These are phyloP conservation scores for Cottus gobio DNA, from an alignment of 2,113 vertebrate genomes.

Conservation along the genomic window DNA sequence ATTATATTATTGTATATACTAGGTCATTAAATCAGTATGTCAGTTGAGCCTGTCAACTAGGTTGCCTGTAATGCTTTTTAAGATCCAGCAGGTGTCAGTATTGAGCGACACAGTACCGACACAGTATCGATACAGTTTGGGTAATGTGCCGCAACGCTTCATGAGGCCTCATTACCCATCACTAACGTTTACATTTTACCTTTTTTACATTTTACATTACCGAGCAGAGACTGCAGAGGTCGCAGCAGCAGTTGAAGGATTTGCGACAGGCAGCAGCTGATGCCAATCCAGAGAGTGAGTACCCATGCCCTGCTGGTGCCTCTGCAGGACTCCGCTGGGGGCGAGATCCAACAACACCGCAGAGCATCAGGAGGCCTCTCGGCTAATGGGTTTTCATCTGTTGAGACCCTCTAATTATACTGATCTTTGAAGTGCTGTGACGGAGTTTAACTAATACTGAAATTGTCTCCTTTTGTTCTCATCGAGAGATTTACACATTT, in stretches of 20 bases:
- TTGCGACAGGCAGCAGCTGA: slow-evolving; percentile 91
- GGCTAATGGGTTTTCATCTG: slow-evolving; percentile 59
- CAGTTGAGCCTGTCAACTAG: too few relatives aligned
- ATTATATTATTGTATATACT: too few relatives aligned
- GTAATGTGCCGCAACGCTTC: too few relatives aligned
- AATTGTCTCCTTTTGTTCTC: slow-evolving; percentile 42
- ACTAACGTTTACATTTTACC: too few relatives aligned
- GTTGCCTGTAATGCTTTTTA: too few relatives aligned
- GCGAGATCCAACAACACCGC: slow-evolving; percentile 45
- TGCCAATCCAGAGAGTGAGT: slow-evolving; percentile 97
- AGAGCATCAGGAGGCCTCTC: slow-evolving; percentile 18
- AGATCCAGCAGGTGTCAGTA: too few relatives aligned
- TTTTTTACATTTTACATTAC: too few relatives aligned
- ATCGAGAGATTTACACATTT: slow-evolving; percentile 67
- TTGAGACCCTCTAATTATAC: slow-evolving; percentile 57
- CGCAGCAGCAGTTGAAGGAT: slow-evolving; percentile 92
- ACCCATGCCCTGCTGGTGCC: slow-evolving; percentile 16
- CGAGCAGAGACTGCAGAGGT: slow-evolving; percentile 92
- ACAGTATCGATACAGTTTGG: too few relatives aligned
- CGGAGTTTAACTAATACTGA: slow-evolving; percentile 42
- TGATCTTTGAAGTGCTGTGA: slow-evolving; percentile 62
- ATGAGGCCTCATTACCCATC: too few relatives aligned
- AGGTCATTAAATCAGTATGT: too few relatives aligned
- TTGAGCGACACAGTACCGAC: too few relatives aligned
- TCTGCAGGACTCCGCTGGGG: slow-evolving; percentile 42